These are phyloP conservation scores for Halocynthia roretzi DNA, from an alignment of 23 tunicate genomes.

Conservation along the genomic window DNA sequence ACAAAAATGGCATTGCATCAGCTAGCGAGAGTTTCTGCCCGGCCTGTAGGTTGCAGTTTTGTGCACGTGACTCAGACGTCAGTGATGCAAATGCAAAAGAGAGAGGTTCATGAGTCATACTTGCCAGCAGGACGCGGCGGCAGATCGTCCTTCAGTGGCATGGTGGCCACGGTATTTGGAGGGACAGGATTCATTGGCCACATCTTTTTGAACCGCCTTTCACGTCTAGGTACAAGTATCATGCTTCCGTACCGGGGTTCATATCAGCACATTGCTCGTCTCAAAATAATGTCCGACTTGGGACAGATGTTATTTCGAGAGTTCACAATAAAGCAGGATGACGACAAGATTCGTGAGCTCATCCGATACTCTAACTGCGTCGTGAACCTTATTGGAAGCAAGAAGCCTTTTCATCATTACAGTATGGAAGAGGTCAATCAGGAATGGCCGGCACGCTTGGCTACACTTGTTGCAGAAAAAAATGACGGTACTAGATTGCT, in stretches of 20 bases:
- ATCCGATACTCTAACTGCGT: conserved; percentile 89
- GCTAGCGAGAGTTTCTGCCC: too few relatives aligned
- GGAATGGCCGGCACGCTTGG: conserved; percentile 92
- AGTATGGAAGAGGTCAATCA: conserved; percentile 82
- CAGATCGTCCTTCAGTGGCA: conserved; percentile 95
- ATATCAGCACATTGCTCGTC: conserved; percentile 30
- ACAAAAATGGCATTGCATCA: too few relatives aligned
- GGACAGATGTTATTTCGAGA: conserved; percentile 64
- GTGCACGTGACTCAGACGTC: too few relatives aligned
- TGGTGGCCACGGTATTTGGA: conserved; percentile 88
- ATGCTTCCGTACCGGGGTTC: conserved; percentile 70
- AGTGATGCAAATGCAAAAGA: conserved; percentile 17
- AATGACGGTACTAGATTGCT: conserved; percentile 82
- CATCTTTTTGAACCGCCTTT: conserved; percentile 66
- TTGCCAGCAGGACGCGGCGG: conserved; percentile 86
- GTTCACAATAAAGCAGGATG: conserved; percentile 47
- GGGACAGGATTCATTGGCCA: conserved; percentile 74
- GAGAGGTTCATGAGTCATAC: conserved; percentile 71
- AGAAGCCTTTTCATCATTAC: conserved; percentile 45
- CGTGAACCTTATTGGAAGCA: conserved; percentile 62
- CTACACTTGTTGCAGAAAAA: conserved; percentile 87
- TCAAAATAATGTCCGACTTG: conserved; percentile 79
- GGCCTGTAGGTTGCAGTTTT: too few relatives aligned
- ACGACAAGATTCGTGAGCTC: conserved; percentile 48
- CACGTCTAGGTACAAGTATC: conserved; percentile 48